These are phyloP conservation scores for Drosophila watanabei DNA, from an alignment of 1,140 invertebrate species.

Conservation along the genomic window DNA sequence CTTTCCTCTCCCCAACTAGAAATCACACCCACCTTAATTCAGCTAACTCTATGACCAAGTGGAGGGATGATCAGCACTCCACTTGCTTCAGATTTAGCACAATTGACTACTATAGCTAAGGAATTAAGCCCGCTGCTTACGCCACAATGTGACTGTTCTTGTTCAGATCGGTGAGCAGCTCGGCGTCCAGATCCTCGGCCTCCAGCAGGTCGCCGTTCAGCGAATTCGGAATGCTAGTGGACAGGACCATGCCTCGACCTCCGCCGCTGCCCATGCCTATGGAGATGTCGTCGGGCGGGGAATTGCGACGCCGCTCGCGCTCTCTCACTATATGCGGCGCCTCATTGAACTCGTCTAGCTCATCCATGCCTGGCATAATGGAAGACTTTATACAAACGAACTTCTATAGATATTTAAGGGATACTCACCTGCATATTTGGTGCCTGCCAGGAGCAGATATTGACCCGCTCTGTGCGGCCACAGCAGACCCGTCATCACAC, in stretches of 20 bases:
- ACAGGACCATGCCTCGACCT: conserved; percentile 69
- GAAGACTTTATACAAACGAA: too few species aligned
- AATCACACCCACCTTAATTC: conserved; percentile 2
- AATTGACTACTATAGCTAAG: conserved; percentile 70
- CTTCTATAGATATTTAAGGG: neutral
- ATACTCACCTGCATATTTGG: conserved; percentile 87
- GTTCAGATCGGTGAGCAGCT: conserved; percentile 83
- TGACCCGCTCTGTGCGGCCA: conserved; percentile 97
- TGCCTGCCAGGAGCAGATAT: conserved; percentile 93
- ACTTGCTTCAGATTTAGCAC: conserved; percentile 64
- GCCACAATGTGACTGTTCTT: conserved; percentile 85
- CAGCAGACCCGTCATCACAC: conserved; percentile 96
- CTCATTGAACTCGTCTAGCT: conserved; percentile 96
- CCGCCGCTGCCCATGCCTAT: conserved; percentile 47
- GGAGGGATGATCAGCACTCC: conserved; percentile 61
- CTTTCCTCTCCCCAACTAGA: neutral
- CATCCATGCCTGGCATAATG: conserved; percentile 89
- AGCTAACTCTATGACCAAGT: conserved; percentile 12
- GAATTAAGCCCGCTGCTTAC: conserved; percentile 76
- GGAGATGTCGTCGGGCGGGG: conserved; percentile 72
- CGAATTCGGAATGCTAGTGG: conserved; percentile 74
- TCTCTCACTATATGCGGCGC: conserved; percentile 90
- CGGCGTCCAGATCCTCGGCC: conserved; percentile 74
- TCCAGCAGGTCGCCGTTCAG: conserved; percentile 82
- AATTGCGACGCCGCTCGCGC: conserved; percentile 77